phyloP scores from a whole-genome alignment of 2,888 invertebrate genomes.

The Archips xylosteana region DNA sequence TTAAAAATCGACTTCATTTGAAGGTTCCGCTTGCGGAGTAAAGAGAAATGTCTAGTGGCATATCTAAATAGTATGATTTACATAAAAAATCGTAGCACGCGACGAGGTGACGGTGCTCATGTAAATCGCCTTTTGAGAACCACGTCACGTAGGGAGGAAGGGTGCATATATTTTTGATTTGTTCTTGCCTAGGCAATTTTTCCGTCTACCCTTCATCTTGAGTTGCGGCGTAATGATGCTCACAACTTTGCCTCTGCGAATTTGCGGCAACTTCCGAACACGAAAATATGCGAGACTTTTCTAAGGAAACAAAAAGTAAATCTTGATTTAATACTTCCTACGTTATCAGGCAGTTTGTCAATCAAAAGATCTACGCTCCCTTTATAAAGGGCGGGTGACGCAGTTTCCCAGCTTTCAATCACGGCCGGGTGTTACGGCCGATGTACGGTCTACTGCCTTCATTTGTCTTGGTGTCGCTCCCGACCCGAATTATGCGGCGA shows the following conservation, averaged over 20 bases:
- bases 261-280: slow-evolving; percentile 6
- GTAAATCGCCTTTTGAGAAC: slow-evolving; percentile 75
- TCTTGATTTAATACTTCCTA: slow-evolving; percentile 38
- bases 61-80: slow-evolving; percentile 83
- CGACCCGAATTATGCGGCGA: slow-evolving; percentile 65
- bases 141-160: slow-evolving; percentile 80
- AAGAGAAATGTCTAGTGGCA: slow-evolving; percentile 74
- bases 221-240: slow-evolving; percentile 50
- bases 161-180: slow-evolving; percentile 86
- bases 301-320: slow-evolving; percentile 18
- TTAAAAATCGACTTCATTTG: slow-evolving; percentile 61
- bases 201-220: slow-evolving; percentile 67
- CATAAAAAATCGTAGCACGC: slow-evolving; percentile 83
- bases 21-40: slow-evolving; percentile 57
- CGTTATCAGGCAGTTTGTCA: slow-evolving; percentile 36
- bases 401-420: slow-evolving; percentile 57
- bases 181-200: slow-evolving; percentile 79
- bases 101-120: slow-evolving; percentile 74
- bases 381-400: slow-evolving; percentile 51
- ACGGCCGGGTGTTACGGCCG: slow-evolving; percentile 49
- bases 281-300: not conserved
- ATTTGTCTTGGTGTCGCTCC: slow-evolving; percentile 67
- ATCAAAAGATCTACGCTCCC: slow-evolving; percentile 49
- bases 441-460: slow-evolving; percentile 57
- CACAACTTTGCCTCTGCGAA: slow-evolving; percentile 28